Evolutionary conservation across 2,797 vertebrate species (phyloP), one percentile per base, ranked within the genome.

Genomic region (Knipowitschia caucasica): DNA sequence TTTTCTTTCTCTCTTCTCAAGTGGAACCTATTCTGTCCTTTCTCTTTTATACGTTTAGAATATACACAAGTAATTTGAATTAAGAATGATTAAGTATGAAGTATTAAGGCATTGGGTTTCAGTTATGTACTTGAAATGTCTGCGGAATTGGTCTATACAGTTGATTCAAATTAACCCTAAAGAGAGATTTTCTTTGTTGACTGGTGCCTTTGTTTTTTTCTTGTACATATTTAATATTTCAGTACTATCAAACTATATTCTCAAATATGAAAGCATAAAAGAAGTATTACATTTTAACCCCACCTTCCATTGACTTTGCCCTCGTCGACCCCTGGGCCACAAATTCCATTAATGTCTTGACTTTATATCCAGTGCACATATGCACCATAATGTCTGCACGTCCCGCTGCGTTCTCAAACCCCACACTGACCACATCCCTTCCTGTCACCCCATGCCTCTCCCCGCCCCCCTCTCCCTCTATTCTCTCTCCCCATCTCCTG

Each of bases 351-450:
- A 7, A 14, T 31, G 1, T 35, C 39, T 29, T n/a, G 50, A 53
- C 42, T 44, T 30, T 21, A 21, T 47, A 17, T 29, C 24, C 25
- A 45, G 43, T 9, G 5, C 35, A 47, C 27, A 47, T 29, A 31
- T 47, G 26, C 45, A 47, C 45, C 45, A 47, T 47, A 31, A 30
- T 47, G 45, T 47, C 45, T 47, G 26, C 45, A 47, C 7, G 27
- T 46, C 45, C 82, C 55, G 77, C 75, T 86, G 87, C 60, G 76
- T 80, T 47, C 58, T 82, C 83, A 78, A 80, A 81, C 82, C 75
- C 70, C 34, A 62, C 75, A 81, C 77, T 87, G 83, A 86, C 85
- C 82, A 78, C 78, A 84, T 84, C 82, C 66, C 33, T 51, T 86
- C 75, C 69, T 73, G 82, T 88, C 71, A 65, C 83, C 39, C 63